Percentiles rank a stretch among this genome's conserved stretches.
phyloP scores from a whole-genome alignment of 2,888 invertebrate species.

The Noctua fimbriata region DNA sequence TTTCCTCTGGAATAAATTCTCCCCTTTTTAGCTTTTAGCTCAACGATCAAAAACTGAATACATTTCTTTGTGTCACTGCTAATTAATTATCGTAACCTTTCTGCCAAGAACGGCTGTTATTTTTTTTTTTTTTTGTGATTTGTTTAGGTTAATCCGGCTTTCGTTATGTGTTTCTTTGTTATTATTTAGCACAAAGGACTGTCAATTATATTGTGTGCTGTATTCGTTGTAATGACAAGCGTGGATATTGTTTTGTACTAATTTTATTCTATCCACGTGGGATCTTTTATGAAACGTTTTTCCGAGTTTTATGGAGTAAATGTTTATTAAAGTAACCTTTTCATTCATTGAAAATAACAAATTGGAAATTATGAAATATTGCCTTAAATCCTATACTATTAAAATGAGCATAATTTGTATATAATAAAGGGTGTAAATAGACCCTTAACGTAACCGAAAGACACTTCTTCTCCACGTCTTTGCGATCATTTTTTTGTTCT shows the following conservation, averaged over 20 bases:
- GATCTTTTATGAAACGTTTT: neutral
- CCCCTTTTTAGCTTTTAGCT: conserved; percentile 69
- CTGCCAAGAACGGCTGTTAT: conserved; percentile 43
- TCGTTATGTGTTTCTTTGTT: conserved; percentile 45
- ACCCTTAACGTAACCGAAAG: too few relatives aligned
- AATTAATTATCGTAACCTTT: conserved; percentile 66
- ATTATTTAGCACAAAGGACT: conserved; percentile 26
- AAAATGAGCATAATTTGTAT: too few relatives aligned
- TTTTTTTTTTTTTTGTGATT: conserved; percentile 55
- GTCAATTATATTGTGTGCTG: conserved; percentile 33
- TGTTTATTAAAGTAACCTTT: neutral
- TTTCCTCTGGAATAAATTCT: conserved; percentile 70
- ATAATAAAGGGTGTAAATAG: too few relatives aligned
- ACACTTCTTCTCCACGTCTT: too few relatives aligned
- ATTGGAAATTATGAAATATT: neutral
- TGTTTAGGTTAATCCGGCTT: conserved; percentile 51
- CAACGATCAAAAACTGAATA: conserved; percentile 70
- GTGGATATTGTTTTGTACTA: neutral
- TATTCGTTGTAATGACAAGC: conserved; percentile 6
- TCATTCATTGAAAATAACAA: neutral
- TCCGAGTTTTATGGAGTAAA: neutral
- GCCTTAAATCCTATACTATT: too few relatives aligned
- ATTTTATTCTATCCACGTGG: neutral
- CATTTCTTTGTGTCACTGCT: conserved; percentile 67
- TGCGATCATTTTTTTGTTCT: too few relatives aligned